A percentile compares a stretch with the other conserved stretches of the same genome.
These are phyloP conservation scores for Phymorhynchus buccinoides DNA, from an alignment of 1,140 invertebrate species.

Conservation along the genomic window DNA sequence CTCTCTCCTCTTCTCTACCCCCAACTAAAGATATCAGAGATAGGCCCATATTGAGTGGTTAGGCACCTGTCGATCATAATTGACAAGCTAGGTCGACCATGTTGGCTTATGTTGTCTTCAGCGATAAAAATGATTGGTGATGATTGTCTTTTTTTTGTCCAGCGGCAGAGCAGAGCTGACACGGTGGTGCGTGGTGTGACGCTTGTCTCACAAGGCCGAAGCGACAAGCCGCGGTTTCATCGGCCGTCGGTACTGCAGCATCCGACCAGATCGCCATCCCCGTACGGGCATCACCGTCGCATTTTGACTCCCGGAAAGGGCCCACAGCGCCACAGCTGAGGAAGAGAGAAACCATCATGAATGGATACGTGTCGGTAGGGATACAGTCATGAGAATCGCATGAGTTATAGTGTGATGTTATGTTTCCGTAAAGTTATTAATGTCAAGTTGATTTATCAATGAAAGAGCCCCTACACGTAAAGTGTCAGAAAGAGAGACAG, in stretches of 20 bases:
- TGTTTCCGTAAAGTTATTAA: too few species aligned
- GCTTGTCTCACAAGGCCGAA: constrained; percentile 97
- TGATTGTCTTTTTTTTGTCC: constrained; percentile 49
- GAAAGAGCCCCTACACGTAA: too few species aligned
- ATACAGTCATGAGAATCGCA: too few species aligned
- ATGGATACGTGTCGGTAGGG: constrained; percentile 90
- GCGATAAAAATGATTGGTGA: too few species aligned
- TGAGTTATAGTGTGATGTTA: too few species aligned
- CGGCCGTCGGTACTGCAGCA: constrained; percentile 89
- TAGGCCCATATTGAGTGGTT: too few species aligned
- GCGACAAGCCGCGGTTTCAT: constrained; percentile 98
- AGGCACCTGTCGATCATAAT: too few species aligned
- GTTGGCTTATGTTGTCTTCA: too few species aligned
- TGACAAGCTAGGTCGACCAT: too few species aligned
- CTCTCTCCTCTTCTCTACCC: too few species aligned
- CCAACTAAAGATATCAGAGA: too few species aligned
- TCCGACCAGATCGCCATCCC: constrained; percentile 99
- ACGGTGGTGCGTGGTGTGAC: constrained; percentile 82
- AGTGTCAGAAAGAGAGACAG: neutral
- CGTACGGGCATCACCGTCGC: constrained; percentile 97
- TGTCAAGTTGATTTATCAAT: too few species aligned
- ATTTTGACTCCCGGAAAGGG: constrained; percentile 94
- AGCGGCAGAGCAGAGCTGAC: constrained; percentile 86
- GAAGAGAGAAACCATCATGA: constrained; percentile 94
- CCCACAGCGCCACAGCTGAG: constrained; percentile 94